phyloP scores from a whole-genome alignment of 2,113 vertebrate species.

The Ptychochromis oligacanthus region DNA sequence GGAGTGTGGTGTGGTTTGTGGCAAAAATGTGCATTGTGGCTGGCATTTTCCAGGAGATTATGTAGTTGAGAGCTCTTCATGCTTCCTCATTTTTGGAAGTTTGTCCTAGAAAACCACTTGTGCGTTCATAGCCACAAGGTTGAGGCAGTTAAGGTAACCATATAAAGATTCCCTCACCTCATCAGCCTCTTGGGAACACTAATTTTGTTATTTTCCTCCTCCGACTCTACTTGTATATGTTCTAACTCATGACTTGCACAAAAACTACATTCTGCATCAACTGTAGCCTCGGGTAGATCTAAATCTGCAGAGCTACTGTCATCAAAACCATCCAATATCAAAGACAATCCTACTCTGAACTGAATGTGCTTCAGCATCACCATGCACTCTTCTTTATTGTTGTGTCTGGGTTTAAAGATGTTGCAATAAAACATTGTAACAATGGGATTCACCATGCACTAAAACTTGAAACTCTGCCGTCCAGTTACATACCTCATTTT shows the following conservation, averaged over 20 bases:
- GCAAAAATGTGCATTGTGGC: background rate
- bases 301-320: background rate
- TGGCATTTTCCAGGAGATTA: background rate
- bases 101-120: background rate
- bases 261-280: slow-evolving; percentile 4
- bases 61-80: background rate
- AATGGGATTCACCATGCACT: background rate
- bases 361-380: background rate
- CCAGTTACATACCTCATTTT: background rate
- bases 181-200: background rate
- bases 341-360: background rate
- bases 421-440: background rate
- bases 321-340: background rate
- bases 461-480: background rate
- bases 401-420: background rate
- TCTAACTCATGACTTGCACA: background rate
- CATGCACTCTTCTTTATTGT: background rate
- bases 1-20: background rate
- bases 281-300: background rate
- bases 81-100: background rate
- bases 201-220: background rate
- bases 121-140: background rate
- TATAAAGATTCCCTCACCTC: background rate
- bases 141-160: background rate
- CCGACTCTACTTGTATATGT: background rate